Evolutionary conservation across 1,140 invertebrate species (phyloP).

Genomic region (Drosophila repleta): DNA sequence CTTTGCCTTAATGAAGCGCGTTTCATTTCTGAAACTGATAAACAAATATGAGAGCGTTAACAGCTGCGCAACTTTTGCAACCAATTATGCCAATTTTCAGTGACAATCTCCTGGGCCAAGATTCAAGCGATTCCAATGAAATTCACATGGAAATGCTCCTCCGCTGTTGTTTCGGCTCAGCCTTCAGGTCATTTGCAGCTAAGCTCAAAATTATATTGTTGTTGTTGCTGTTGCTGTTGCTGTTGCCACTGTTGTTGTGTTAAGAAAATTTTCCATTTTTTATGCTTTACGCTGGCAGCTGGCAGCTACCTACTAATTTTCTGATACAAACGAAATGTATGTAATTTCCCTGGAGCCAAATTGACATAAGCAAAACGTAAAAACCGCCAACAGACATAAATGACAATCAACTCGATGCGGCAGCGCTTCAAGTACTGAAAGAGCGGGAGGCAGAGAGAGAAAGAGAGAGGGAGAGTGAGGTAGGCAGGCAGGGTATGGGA

Average conservation of each 20-base stretch:
- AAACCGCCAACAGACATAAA: constrained; percentile 78
- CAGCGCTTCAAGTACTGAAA: not conserved
- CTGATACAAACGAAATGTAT: constrained; percentile 77
- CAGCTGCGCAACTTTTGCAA: constrained; percentile 48
- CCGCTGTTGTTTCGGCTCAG: constrained; percentile 27
- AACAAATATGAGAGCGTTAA: constrained; percentile 73
- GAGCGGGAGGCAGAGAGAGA: not conserved
- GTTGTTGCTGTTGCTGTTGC: constrained; percentile 5
- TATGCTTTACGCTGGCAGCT: constrained; percentile 33
- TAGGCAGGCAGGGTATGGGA: too few relatives aligned
- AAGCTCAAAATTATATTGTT: constrained; percentile 65
- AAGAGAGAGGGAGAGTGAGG: too few relatives aligned
- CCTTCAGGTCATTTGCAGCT: constrained; percentile 65
- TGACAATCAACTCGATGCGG: constrained; percentile 62
- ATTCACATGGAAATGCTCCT: constrained; percentile 26
- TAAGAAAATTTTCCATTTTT: constrained; percentile 37
- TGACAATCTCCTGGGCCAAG: constrained; percentile 14
- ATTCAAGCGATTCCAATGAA: constrained; percentile 10
- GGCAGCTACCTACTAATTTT: constrained; percentile 71
- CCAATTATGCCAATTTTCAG: constrained; percentile 20
- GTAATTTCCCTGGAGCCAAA: constrained; percentile 80
- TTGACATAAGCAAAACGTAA: constrained; percentile 79
- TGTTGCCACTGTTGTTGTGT: constrained; percentile 2
- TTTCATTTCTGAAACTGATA: constrained; percentile 56
- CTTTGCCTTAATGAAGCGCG: constrained; percentile 74